Evolutionary conservation across 2,113 vertebrate species (phyloP).

Genomic region (Oenanthe melanoleuca): DNA sequence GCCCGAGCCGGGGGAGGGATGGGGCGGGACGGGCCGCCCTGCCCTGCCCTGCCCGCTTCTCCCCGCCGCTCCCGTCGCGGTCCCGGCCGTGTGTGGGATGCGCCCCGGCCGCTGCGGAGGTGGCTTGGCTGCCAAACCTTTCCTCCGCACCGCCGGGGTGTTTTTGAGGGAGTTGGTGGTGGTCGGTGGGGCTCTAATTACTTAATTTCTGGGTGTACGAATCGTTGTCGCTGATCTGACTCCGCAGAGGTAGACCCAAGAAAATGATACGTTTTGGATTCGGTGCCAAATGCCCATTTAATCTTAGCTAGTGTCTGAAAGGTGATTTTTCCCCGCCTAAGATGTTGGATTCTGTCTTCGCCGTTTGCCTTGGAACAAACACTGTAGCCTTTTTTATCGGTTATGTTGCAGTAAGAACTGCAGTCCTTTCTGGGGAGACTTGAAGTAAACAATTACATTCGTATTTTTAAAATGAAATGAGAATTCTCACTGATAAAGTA

Average conservation of each 20-base stretch:
- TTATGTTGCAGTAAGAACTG: constrained; percentile 12
- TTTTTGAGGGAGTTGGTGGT: not conserved
- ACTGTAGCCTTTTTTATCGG: not conserved
- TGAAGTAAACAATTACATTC: not conserved
- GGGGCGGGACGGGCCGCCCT: no score
- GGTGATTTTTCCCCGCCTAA: not conserved
- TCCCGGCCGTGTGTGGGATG: accelerated
- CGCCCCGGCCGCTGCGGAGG: not conserved
- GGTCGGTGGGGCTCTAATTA: not conserved
- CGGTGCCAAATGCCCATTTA: not conserved
- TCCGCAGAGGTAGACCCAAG: not conserved
- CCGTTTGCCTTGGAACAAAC: not conserved
- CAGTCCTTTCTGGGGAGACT: not conserved
- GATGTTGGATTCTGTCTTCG: not conserved
- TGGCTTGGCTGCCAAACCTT: not conserved
- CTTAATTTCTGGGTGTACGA: not conserved
- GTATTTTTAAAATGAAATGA: not conserved
- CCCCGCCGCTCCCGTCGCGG: not conserved
- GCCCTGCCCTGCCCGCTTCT: no score
- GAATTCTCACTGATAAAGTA: not conserved
- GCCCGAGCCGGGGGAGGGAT: no score
- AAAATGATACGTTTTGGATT: not conserved
- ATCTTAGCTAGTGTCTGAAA: not conserved
- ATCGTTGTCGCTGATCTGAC: not conserved
- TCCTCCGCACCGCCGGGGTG: accelerated